Percentiles rank a stretch among this genome's conserved stretches.
These are phyloP conservation scores for Delia radicum DNA, from an alignment of 1,140 invertebrate species.

Conservation along the genomic window DNA sequence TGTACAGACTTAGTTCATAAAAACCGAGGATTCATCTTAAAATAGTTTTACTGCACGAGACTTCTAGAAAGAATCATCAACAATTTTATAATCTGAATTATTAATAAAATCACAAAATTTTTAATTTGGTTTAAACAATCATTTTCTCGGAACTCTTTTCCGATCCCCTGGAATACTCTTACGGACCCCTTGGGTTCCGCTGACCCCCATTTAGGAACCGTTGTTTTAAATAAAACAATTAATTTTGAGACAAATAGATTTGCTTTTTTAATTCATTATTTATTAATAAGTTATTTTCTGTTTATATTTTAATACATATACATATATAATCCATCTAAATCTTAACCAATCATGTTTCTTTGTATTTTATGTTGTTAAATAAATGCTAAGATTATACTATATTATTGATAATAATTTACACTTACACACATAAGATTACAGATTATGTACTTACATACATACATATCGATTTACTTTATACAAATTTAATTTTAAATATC, in stretches of 20 bases:
- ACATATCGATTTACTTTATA: neutral
- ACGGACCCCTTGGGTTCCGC: too few relatives aligned
- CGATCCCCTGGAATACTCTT: too few relatives aligned
- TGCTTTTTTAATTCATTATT: neutral
- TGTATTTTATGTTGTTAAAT: neutral
- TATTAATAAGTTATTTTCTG: neutral
- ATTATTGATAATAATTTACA: slow-evolving; percentile 4
- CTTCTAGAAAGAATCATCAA: too few relatives aligned
- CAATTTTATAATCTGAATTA: too few relatives aligned
- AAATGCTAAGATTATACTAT: slow-evolving; percentile 4
- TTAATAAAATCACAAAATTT: too few relatives aligned
- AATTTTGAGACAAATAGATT: neutral
- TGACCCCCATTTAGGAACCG: too few relatives aligned
- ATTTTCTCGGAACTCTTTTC: too few relatives aligned
- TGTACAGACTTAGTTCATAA: too few relatives aligned
- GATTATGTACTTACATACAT: neutral
- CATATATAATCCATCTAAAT: neutral
- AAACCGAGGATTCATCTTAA: too few relatives aligned
- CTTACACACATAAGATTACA: slow-evolving; percentile 9
- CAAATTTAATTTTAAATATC: neutral
- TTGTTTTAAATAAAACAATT: neutral
- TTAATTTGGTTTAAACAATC: too few relatives aligned
- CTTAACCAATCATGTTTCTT: neutral
- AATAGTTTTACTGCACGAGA: too few relatives aligned
- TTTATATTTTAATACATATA: neutral